Evolutionary conservation across 1,140 invertebrate species (phyloP), one percentile per base, ranked within the genome.

Genomic region (Dreissena rostriformis): DNA sequence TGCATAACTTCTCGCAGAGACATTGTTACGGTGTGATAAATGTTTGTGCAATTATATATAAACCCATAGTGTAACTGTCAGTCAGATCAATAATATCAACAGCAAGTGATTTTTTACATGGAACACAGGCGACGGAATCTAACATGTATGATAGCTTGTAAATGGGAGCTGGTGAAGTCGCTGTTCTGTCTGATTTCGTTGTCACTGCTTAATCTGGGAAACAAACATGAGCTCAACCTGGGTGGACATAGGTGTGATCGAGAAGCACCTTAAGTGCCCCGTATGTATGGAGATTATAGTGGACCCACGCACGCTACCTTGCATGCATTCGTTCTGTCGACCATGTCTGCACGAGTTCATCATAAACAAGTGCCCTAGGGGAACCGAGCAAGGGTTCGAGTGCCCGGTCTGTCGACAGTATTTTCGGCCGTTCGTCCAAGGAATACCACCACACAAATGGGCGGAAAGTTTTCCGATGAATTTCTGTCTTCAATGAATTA

Each of bases 261-360:
- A 52, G 17, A 28, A 70, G 15, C 77, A 79, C 26, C 63, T 79
- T 0, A 79, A 53, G 0, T 79, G 77, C 19, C 77, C 63, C 12
- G 61, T 78, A 17, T 78, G 76, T 68, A 66, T 68, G 76, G 76
- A 78, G 29, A 61, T 79, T 68, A 22, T 79, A 17, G 39, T 15
- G 5, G 28, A 71, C 68, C 67, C 77, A 11, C 39, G 77, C 17
- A 28, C 77, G 7, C 57, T 71, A 6, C 77, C 77, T 0, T 79
- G 76, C 49, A 67, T 78, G 63, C 76, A 78, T 29, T 67, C 76
- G 29, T 79, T 70, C 49, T 79, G 77, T 57, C 49, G 15, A 19
- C 51, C 55, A 53, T 79, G 77, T 39, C 65, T 79, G 17, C 66
- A 71, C 24, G 53, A 51, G 7, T 79, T 67, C 49, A 79, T 79